Base-by-base conservation (phyloP, 2,113 vertebrate genomes). In the Scomber japonicus region DNA sequence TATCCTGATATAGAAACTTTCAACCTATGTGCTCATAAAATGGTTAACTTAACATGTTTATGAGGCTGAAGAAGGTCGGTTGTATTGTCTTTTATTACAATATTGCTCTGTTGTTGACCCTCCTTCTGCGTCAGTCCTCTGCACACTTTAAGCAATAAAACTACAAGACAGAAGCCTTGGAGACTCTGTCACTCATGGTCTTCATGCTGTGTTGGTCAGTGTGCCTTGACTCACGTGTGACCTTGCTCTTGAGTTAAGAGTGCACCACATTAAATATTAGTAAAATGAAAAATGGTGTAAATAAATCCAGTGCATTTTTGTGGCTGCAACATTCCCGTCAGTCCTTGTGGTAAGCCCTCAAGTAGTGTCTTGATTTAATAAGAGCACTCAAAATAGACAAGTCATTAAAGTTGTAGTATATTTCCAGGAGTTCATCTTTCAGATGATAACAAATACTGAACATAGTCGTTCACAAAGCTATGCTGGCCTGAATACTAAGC, bases 371-470 rank as follows among this genome's bases (percentile, higher is more conserved):
- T 31, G 71, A 77, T 85, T 80, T 51, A 69, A 66, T 84, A 76
- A 81, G 71, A 56, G 50, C 4, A n/a, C 71, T 88, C 13, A 59
- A 89, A 92, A 91, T 90, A 91, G 88, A 75, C 0, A 27, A 85
- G 81, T 84, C 56, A 77, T 48, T 67, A 61, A 87, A 87, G 78
- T 81, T 80, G 87, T 85, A 71, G 64, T 75, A 71, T 63, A 72
- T 75, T 50, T 82, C 78, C 59, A 71, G 70, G 72, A 84, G 84
- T 85, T 89, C 77, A 77, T 83, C 74, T 85, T 89, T 83, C 82
- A 84, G 71, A 81, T 56, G 83, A 89, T 70, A 85, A 60, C 59
- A 80, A 82, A 91, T 89, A 82, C 76, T 85, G 90, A 51, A 86
- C 87, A 90, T 89, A 71, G 69, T 76, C 13, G 24, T 78, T 77